Base-by-base conservation (phyloP, 2,888 invertebrate genomes). In the Drosophila neotestacea region DNA sequence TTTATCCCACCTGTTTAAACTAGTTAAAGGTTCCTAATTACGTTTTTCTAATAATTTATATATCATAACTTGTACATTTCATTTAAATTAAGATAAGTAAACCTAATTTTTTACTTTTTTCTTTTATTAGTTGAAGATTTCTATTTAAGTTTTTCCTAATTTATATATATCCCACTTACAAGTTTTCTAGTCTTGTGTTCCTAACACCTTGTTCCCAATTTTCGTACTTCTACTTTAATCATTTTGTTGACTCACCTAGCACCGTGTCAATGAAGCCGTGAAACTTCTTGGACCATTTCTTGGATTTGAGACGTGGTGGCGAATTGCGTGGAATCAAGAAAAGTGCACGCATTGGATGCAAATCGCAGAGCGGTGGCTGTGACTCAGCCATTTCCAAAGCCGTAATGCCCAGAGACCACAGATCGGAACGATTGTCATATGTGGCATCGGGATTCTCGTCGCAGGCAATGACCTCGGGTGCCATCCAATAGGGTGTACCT, bases 351-450 rank as follows among this genome's bases (percentile, higher is more conserved):
- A 99, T 99, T 28, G 99, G 99, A 94, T 99, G 99, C 93, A 99
- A 95, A 94, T 99, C 99, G 94, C 99, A 99, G 68, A 99, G 95
- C 41, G 99, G 99, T 74, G 99, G 99, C 93, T 99, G 98, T 90
- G 98, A 98, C 94, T 99, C 99, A 66, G 99, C 99, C 99, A 99
- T 99, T 94, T 99, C 99, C 77, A 99, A 94, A 56, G 99, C 98
- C 66, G 99, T 99, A 91, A 99, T 99, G 90, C 99, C 97, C 80
- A 97, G 94, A 51, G 97, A 97, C 97, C 97, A 97, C 72, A 97
- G 94, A 93, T 97, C 97, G 88, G 97, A 97, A 89, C 97, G 96
- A 94, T 99, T 99, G 93, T 99, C 99, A 92, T 99, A 99, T 22
- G 99, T 99, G 68, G 99, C 99, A 92, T 99, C 99, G 51, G 99